These are phyloP conservation scores for Alethe castanea DNA, from an alignment of 2,113 vertebrate species.

Conservation along the genomic window DNA sequence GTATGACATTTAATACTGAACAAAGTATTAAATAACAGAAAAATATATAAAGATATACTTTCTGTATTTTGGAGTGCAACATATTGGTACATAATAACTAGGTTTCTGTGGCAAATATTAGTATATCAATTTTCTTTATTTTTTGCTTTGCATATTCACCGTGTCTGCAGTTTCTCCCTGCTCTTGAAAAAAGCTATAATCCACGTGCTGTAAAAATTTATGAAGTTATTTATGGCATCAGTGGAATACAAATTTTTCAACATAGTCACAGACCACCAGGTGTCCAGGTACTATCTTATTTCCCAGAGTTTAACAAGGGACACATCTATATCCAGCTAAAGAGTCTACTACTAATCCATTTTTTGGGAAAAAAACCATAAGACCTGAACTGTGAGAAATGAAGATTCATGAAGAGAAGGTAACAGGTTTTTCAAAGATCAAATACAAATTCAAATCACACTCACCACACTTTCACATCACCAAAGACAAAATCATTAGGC, in stretches of 20 bases:
- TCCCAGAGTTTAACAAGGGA: background rate
- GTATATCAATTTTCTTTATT: background rate
- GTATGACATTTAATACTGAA: background rate
- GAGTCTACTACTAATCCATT: background rate
- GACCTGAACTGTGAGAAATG: background rate
- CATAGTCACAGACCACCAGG: background rate
- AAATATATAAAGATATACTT: background rate
- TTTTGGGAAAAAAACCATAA: conserved; percentile 14
- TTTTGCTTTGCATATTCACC: background rate
- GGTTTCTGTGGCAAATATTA: background rate
- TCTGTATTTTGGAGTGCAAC: background rate
- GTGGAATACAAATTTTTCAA: background rate
- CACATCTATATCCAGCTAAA: background rate
- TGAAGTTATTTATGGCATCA: background rate
- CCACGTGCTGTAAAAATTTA: background rate
- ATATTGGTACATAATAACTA: background rate
- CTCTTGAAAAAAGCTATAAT: background rate
- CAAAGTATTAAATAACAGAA: background rate
- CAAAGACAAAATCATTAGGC: conserved; percentile 5
- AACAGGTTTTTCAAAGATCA: conserved; percentile 24
- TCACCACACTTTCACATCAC: background rate
- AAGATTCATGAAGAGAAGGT: conserved; percentile 1
- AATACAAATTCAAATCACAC: conserved; percentile 39
- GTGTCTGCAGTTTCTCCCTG: background rate
- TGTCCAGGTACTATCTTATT: background rate